These are phyloP conservation scores for Gymnocephalus cernua DNA, from an alignment of 2,113 vertebrate species.

Conservation along the genomic window DNA sequence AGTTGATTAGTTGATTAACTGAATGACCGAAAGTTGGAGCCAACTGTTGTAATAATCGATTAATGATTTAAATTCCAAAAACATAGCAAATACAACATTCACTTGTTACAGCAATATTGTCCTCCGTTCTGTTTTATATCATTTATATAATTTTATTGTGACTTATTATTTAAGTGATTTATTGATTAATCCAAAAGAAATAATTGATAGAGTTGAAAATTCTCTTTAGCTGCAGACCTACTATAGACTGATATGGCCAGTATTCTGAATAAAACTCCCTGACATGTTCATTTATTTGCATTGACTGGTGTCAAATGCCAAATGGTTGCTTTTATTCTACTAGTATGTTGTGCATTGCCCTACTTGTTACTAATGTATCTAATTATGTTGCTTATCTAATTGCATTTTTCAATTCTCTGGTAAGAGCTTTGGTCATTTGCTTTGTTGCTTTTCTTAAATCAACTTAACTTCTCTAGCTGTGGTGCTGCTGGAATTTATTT, in stretches of 20 bases:
- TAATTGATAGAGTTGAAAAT: not conserved
- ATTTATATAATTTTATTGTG: no score
- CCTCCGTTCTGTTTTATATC: not conserved
- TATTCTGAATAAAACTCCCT: not conserved
- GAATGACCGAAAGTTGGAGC: not conserved
- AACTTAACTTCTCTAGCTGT: not conserved
- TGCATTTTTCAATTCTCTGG: not conserved
- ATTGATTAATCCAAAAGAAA: not conserved
- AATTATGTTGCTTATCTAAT: not conserved
- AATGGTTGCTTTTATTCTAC: not conserved
- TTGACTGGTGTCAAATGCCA: not conserved
- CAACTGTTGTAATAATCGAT: not conserved
- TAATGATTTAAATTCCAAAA: not conserved
- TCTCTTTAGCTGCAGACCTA: not conserved
- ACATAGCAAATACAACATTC: not conserved
- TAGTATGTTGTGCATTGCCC: not conserved
- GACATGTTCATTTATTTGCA: not conserved
- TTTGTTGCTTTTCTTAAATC: not conserved
- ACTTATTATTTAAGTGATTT: not conserved
- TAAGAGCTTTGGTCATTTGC: not conserved
- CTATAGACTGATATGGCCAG: not conserved
- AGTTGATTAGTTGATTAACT: not conserved
- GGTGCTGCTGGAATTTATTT: not conserved
- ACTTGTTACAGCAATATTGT: not conserved
- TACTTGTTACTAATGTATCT: not conserved